Conservation (phyloP, 2,888 invertebrate genomes). For the Amphipyra tragopoginis region DNA sequence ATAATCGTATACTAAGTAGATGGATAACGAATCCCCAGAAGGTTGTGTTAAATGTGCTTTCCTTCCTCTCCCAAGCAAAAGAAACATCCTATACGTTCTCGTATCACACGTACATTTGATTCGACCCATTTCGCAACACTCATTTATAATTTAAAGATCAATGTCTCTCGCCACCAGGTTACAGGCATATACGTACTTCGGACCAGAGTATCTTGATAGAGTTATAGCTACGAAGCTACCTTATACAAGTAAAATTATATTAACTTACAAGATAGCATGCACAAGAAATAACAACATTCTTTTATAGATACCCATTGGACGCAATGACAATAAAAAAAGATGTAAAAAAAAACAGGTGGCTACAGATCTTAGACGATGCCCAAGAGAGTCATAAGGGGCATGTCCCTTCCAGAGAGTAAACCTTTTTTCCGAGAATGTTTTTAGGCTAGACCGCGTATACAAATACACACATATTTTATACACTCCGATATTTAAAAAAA, state of each 20-base stretch:
- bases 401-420: conserved; percentile 70
- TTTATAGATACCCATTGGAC: conserved; percentile 52
- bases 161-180: conserved; percentile 57
- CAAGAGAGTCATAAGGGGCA: conserved; percentile 72
- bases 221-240: conserved; percentile 15
- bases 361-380: conserved; percentile 70
- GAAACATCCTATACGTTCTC: conserved; percentile 36
- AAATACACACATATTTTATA: conserved; percentile 6
- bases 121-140: conserved; percentile 69
- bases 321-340: conserved; percentile 71
- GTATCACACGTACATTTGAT: conserved; percentile 57
- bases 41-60: conserved; percentile 45
- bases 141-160: conserved; percentile 74
- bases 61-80: conserved; percentile 34
- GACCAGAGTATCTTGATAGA: conserved; percentile 12
- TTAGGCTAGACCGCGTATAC: conserved; percentile 49
- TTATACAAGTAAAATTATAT: conserved; percentile 12
- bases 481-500: conserved; percentile 28
- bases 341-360: conserved; percentile 73
- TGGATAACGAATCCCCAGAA: conserved; percentile 39
- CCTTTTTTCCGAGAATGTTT: conserved; percentile 66
- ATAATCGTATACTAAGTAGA: conserved; percentile 37
- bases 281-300: conserved; percentile 28
- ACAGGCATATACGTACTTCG: conserved; percentile 24
- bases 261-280: conserved; percentile 21